A percentile compares a stretch with the other conserved stretches of the same genome.
Conservation (phyloP, 2,797 vertebrate genomes). For the Limosa lapponica region DNA sequence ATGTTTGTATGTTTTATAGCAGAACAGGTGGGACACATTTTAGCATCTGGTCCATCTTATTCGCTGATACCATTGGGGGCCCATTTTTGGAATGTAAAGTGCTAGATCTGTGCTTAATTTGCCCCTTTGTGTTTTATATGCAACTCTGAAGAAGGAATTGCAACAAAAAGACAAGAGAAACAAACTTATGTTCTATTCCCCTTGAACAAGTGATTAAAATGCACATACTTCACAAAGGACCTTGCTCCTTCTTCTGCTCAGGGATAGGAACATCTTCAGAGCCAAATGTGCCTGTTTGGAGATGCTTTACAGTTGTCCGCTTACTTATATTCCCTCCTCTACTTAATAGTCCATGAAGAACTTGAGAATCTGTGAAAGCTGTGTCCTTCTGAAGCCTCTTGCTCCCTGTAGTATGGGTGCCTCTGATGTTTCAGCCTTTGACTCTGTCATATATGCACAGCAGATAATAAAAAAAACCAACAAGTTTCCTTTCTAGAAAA, state of each 20-base stretch:
- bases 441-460: background rate
- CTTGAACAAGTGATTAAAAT: background rate
- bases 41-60: background rate
- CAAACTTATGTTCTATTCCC: background rate
- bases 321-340: background rate
- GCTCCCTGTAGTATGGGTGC: background rate
- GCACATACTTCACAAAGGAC: background rate
- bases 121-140: background rate
- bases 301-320: background rate
- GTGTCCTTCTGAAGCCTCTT: background rate
- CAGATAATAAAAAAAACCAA: background rate
- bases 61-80: background rate
- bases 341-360: background rate
- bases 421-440: conserved; percentile 1
- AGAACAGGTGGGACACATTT: background rate
- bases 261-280: background rate
- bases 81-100: background rate
- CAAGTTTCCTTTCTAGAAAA: conserved; percentile 10
- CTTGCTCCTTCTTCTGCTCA: background rate
- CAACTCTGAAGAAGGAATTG: background rate
- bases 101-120: background rate
- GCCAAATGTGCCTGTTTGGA: background rate
- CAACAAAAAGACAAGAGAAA: background rate
- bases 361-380: background rate
- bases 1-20: accelerated